Evolutionary conservation across 2,888 invertebrate species (phyloP), one percentile per base, ranked within the genome.

Genomic region (Harpalus rufipes): DNA sequence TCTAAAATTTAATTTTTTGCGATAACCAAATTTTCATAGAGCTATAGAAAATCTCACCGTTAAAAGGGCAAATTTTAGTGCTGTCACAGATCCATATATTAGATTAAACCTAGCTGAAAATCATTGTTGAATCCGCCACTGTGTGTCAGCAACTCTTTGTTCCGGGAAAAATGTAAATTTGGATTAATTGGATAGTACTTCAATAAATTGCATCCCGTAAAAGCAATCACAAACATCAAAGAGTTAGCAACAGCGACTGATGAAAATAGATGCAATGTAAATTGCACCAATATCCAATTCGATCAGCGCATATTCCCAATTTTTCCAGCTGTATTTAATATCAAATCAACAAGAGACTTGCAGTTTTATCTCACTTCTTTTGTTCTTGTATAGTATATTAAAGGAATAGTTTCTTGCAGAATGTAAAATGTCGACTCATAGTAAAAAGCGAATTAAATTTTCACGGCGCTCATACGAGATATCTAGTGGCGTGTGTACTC

Each of bases 131-230:
- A 51, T 51, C 44, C 10, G 44, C 44, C 44, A 51, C 44, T 51
- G 44, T 25, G 18, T 74, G 21, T 74, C 18, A 51, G 7, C 25
- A 21, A 18, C 44, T 14, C 74, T 74, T 74, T 80, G 16, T 78
- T 58, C 16, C 3, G 8, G 39, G 14, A 80, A 80, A 80, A 61
- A 80, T 80, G 79, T 80, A 80, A 80, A 80, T 80, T 80, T 80
- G 59, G n/a, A 61, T 80, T 80, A 80, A 80, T 80, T 80, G 59
- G 79, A 80, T 61, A 74, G 74, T 74, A 80, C 79, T 59, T 59
- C 79, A 61, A 80, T 59, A 80, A 80, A 80, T 59, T 80, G 79
- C 79, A 59, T 21, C 61, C 14, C 18, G 59, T 32, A 39, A 80
- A 80, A 59, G 59, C 79, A 59, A 61, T 80, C 61, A 78, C 32